Conservation (phyloP, 1,140 invertebrate species). For the Doryteuthis pealeii region DNA sequence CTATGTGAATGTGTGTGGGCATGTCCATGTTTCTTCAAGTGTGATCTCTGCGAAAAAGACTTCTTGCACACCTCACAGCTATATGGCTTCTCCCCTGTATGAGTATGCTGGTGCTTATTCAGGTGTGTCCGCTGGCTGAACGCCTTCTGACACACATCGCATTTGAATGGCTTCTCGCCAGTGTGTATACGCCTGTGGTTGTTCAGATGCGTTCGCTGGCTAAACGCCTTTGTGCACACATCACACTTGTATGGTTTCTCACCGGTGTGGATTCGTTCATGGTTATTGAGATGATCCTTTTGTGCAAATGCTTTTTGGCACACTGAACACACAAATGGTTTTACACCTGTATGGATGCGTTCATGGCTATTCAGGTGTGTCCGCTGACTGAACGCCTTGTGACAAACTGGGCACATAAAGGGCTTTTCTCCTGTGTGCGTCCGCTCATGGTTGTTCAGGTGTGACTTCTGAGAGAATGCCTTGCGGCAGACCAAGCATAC, state of each 20-base stretch:
- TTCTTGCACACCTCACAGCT: conserved; percentile 70
- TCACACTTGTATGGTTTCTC: conserved; percentile 68
- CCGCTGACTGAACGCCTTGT: conserved; percentile 23
- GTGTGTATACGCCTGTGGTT: conserved; percentile 97
- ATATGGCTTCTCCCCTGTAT: conserved; percentile 24
- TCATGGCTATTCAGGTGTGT: conserved; percentile 1
- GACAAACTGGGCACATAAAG: conserved; percentile 30
- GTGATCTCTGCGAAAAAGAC: conserved; percentile 81
- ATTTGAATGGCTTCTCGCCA: conserved; percentile 98
- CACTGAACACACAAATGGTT: conserved; percentile 11
- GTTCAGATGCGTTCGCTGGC: conserved; percentile 98
- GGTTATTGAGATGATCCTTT: conserved; percentile 17
- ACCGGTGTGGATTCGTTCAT: conserved; percentile 14
- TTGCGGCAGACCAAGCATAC: conserved; percentile 35
- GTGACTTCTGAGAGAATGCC: not conserved
- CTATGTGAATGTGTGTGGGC: conserved; percentile 12
- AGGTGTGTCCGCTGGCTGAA: not conserved
- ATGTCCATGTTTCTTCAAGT: conserved; percentile 21
- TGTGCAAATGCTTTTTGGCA: conserved; percentile 14
- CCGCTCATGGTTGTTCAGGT: conserved; percentile 32
- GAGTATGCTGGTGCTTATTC: conserved; percentile 27
- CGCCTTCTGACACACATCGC: conserved; percentile 76
- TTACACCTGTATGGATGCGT: not conserved
- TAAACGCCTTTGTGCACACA: conserved; percentile 96
- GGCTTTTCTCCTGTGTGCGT: conserved; percentile 35